Evolutionary conservation across 2,888 invertebrate species (phyloP).

Genomic region (Oscheius myriophilus): DNA sequence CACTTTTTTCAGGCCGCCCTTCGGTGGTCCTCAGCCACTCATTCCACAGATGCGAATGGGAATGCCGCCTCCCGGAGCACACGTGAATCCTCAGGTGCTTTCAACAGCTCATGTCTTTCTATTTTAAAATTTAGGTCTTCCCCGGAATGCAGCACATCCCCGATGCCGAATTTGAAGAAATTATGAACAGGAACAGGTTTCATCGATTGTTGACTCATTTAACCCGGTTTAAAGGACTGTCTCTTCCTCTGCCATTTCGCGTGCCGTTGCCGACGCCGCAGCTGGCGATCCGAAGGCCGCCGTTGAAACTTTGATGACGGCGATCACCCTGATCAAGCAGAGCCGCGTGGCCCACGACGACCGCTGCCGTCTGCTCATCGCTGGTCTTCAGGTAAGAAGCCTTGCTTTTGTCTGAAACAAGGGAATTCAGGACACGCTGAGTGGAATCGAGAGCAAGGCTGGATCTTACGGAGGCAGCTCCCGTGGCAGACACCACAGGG

Average conservation of each 20-base stretch:
- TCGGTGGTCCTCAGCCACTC: slow-evolving; percentile 31
- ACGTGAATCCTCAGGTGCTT: slow-evolving; percentile 50
- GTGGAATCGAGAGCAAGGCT: slow-evolving; percentile 92
- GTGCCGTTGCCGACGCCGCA: slow-evolving; percentile 79
- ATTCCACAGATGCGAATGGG: slow-evolving; percentile 32
- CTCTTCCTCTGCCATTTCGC: slow-evolving; percentile 88
- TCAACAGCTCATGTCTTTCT: background rate
- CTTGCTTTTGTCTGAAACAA: too few species aligned
- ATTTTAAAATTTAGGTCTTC: slow-evolving; percentile 33
- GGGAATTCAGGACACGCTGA: slow-evolving; percentile 85
- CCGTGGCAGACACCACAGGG: slow-evolving; percentile 14
- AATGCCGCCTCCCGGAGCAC: slow-evolving; percentile 46
- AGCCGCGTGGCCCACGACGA: slow-evolving; percentile 95
- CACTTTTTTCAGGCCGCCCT: slow-evolving; percentile 24
- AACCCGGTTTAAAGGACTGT: slow-evolving; percentile 80
- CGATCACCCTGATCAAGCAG: slow-evolving; percentile 96
- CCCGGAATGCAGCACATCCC: slow-evolving; percentile 70
- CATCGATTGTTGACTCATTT: background rate
- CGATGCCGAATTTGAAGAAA: slow-evolving; percentile 97
- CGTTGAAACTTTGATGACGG: slow-evolving; percentile 97
- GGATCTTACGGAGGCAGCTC: slow-evolving; percentile 75
- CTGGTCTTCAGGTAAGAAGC: slow-evolving; percentile 73
- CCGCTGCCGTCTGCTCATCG: slow-evolving; percentile 95
- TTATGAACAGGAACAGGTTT: slow-evolving; percentile 86
- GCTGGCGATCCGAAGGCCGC: slow-evolving; percentile 91